Base-by-base conservation (phyloP, 2,888 invertebrate species). In the Bembecia ichneumoniformis region DNA sequence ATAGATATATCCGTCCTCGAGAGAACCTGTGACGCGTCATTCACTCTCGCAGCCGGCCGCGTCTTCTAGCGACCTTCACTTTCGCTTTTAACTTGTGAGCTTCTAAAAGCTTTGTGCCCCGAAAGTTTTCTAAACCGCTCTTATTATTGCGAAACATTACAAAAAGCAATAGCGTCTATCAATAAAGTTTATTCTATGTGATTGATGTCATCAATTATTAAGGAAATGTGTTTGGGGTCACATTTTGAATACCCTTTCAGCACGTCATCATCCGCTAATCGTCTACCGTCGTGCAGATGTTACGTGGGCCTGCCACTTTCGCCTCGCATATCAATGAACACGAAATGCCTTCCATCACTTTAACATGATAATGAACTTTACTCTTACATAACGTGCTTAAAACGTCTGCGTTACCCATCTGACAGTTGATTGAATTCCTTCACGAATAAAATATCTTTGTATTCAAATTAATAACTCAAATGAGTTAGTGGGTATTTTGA, bases 21-120 rank as follows among this genome's bases (percentile, higher is more conserved):
- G 14, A 4, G 28, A 7, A 11, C 40, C 40, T 40, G 40, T 40
- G 40, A 40, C 40, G 40, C 40, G 44, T 15, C 15, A 15, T 16
- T 11, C 44, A 44, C 44, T 15, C 17, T 16, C 17, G 14, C 17
- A 15, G 15, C 44, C 44, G 15, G 44, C 54, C 57, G 63, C 62
- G 57, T 63, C 65, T 64, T 59, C 63, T 52, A 46, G 53, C 62
- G 69, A 66, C 68, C 71, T 71, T 71, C 67, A 66, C 71, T 76
- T 75, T 76, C 75, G 74, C 72, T 75, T 74, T 46, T 46, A 4
- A 46, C 46, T 4, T 46, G n/a, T 14, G 34, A 46, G 34, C 46
- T 28, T 28, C 14, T 44, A 15, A 17, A 43, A 44, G 40, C 40
- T n/a, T 40, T 40, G 14, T 13, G 40, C 40, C 28, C 7, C 40